phyloP scores from a whole-genome alignment of 2,888 invertebrate species.

The Cactoblastis cactorum region DNA sequence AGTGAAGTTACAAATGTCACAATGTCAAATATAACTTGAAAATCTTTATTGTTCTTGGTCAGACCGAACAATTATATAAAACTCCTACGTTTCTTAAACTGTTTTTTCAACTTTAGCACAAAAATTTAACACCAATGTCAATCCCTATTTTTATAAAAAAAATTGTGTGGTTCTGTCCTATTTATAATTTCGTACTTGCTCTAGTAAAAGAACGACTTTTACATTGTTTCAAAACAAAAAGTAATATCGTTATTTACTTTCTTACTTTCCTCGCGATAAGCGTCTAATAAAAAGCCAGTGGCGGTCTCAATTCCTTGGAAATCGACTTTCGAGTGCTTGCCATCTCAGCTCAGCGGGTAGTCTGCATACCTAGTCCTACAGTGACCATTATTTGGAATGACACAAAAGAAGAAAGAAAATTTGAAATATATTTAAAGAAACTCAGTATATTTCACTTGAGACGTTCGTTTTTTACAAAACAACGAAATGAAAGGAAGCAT shows the following conservation, averaged over 20 bases:
- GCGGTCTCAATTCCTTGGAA: slow-evolving; percentile 7
- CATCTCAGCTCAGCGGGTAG: slow-evolving; percentile 4
- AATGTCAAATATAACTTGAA: neutral
- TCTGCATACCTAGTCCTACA: neutral
- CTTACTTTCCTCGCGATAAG: neutral
- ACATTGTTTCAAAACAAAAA: neutral
- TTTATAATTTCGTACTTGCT: neutral
- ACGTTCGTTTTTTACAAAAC: no score
- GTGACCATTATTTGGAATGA: neutral
- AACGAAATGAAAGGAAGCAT: no score
- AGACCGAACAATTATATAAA: neutral
- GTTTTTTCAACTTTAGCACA: no score
- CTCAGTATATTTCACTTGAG: no score
- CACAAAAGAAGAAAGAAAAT: neutral
- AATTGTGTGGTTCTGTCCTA: no score
- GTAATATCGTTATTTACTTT: slow-evolving; percentile 1
- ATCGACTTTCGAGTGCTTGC: slow-evolving; percentile 12
- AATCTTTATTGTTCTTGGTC: neutral
- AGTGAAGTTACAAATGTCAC: slow-evolving; percentile 22
- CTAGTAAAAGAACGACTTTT: neutral
- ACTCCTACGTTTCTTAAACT: no score
- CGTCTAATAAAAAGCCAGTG: slow-evolving; percentile 6
- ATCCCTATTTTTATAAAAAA: no score
- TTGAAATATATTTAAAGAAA: no score
- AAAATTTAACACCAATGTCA: no score